Evolutionary conservation across 1,140 invertebrate species (phyloP).

Genomic region (Acromyrmex heyeri): DNA sequence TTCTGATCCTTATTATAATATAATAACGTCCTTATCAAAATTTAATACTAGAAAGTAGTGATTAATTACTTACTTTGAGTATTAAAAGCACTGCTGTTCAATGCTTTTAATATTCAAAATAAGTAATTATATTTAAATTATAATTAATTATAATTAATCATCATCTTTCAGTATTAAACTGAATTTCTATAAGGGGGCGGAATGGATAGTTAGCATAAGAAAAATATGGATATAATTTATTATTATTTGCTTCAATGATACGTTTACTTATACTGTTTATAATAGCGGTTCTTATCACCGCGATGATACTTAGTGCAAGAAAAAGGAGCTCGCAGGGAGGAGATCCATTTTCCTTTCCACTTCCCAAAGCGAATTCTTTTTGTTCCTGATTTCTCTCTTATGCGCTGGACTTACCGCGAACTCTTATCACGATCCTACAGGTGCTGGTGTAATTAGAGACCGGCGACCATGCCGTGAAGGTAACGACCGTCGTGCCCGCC

Average conservation of each 20-base stretch:
- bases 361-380: constrained; percentile 35
- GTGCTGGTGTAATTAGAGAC: constrained; percentile 87
- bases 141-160: no score
- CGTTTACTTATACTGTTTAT: not conserved
- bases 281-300: not conserved
- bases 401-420: constrained; percentile 86
- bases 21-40: no score
- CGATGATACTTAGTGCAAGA: not conserved
- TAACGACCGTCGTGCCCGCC: constrained; percentile 88
- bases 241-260: no score
- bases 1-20: not conserved
- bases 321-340: constrained; percentile 6
- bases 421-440: constrained; percentile 89
- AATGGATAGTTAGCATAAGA: not conserved
- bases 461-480: constrained; percentile 89
- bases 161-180: no score
- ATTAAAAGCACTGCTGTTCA: no score
- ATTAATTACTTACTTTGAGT: no score
- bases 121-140: no score
- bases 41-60: no score
- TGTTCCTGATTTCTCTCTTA: not conserved
- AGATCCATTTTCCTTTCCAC: constrained; percentile 21
- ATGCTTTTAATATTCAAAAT: no score
- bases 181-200: no score
- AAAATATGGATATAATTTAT: not conserved